A percentile compares a stretch with the other conserved stretches of the same genome.
phyloP scores from a whole-genome alignment of 2,888 invertebrate genomes.

The Ophion ventricosus region DNA sequence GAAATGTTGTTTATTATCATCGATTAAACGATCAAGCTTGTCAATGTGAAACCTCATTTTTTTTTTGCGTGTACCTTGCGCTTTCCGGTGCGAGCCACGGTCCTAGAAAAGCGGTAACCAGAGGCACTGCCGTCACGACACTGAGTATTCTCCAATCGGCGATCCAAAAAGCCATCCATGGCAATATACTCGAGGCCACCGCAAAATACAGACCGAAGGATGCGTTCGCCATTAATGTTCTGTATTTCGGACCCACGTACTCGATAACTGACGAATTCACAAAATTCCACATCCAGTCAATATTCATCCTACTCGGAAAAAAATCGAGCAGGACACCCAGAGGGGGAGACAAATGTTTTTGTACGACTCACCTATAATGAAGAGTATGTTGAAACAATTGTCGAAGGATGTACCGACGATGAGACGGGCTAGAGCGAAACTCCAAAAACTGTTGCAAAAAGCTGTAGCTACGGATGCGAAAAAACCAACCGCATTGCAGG shows the following conservation, averaged over 20 bases:
- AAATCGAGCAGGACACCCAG: not conserved
- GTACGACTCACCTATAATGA: conserved; percentile 90
- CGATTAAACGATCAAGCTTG: not conserved
- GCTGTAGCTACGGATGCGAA: conserved; percentile 89
- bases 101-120: conserved; percentile 88
- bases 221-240: conserved; percentile 95
- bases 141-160: conserved; percentile 92
- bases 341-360: not conserved
- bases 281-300: not conserved
- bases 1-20: not conserved
- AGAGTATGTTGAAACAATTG: conserved; percentile 96
- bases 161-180: conserved; percentile 93
- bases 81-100: conserved; percentile 93
- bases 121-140: conserved; percentile 90
- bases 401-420: conserved; percentile 94
- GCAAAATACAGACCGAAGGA: conserved; percentile 95
- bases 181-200: conserved; percentile 90
- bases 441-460: conserved; percentile 90
- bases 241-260: conserved; percentile 94
- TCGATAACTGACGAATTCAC: conserved; percentile 88
- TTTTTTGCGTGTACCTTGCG: conserved; percentile 84
- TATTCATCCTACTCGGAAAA: not conserved
- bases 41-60: not conserved
- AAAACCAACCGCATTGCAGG: conserved; percentile 91
- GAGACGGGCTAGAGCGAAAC: conserved; percentile 91